A percentile compares a stretch with the other conserved stretches of the same genome.
phyloP scores from a whole-genome alignment of 2,888 invertebrate genomes.

The Colletes collaris region DNA sequence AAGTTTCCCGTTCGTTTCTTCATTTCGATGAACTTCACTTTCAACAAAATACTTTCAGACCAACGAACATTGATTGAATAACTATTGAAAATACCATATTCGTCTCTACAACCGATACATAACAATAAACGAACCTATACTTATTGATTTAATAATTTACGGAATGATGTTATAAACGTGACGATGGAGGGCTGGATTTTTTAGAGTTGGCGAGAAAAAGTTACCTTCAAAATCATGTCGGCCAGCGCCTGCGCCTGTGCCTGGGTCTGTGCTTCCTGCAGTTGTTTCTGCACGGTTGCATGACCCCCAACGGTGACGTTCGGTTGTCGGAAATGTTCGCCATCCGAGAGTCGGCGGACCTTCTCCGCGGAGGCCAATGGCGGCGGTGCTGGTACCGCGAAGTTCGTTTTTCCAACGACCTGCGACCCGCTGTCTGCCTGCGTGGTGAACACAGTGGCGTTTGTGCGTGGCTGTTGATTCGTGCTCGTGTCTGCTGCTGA shows the following conservation, averaged over 20 bases:
- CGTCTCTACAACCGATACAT: too few species aligned
- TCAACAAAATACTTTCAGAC: too few species aligned
- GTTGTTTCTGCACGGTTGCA: constrained; percentile 79
- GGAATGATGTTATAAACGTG: too few species aligned
- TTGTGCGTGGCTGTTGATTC: constrained; percentile 74
- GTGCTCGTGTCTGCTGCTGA: constrained; percentile 79
- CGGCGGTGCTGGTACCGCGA: constrained; percentile 86
- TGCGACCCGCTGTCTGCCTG: constrained; percentile 73
- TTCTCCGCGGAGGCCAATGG: constrained; percentile 83
- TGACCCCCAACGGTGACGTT: constrained; percentile 79
- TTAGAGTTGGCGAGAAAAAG: too few species aligned
- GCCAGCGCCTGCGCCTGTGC: constrained; percentile 91
- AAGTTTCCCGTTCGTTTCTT: background rate
- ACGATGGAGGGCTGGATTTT: too few species aligned
- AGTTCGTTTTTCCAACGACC: constrained; percentile 82
- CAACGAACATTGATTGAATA: too few species aligned
- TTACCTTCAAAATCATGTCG: constrained; percentile 88
- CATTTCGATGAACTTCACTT: background rate
- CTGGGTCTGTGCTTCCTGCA: constrained; percentile 83
- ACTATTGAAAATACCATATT: too few species aligned
- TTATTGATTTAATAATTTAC: too few species aligned
- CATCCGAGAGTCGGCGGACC: constrained; percentile 85
- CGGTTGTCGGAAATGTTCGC: constrained; percentile 84
- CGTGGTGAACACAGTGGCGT: constrained; percentile 75
- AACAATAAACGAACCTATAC: too few species aligned